Evolutionary conservation across 2,797 vertebrate genomes (phyloP).

Genomic region (Diplodus puntazzo): DNA sequence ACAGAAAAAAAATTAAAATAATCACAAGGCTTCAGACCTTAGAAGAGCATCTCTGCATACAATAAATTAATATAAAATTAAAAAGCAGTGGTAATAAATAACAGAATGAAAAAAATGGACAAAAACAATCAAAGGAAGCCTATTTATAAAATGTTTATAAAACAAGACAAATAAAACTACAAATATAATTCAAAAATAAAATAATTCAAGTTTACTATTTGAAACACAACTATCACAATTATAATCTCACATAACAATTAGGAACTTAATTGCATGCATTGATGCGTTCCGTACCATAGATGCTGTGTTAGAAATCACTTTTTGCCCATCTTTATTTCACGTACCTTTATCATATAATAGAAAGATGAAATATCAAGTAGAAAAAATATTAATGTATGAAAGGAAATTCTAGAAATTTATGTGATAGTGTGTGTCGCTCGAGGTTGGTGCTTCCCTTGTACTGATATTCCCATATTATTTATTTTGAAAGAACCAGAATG

Average conservation of each 20-base stretch:
- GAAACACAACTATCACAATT: slow-evolving; percentile 91
- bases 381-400: slow-evolving; percentile 74
- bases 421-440: slow-evolving; percentile 36
- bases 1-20: slow-evolving; percentile 72
- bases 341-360: slow-evolving; percentile 79
- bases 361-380: slow-evolving; percentile 78
- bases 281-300: slow-evolving; percentile 90
- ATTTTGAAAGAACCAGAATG: slow-evolving; percentile 30
- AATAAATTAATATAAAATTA: slow-evolving; percentile 85
- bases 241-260: slow-evolving; percentile 91
- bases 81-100: slow-evolving; percentile 82
- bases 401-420: slow-evolving; percentile 74
- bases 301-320: slow-evolving; percentile 88
- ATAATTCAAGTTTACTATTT: slow-evolving; percentile 90
- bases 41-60: slow-evolving; percentile 85
- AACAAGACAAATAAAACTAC: slow-evolving; percentile 87
- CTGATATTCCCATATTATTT: slow-evolving; percentile 1
- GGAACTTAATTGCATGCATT: slow-evolving; percentile 91
- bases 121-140: slow-evolving; percentile 85
- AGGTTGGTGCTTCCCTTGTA: slow-evolving; percentile 14
- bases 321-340: slow-evolving; percentile 78
- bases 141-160: slow-evolving; percentile 84
- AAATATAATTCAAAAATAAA: slow-evolving; percentile 88
- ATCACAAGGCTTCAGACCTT: slow-evolving; percentile 83
- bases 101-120: slow-evolving; percentile 76